These are phyloP conservation scores for Neodiprion pinetum DNA, from an alignment of 1,140 invertebrate genomes.

Conservation along the genomic window DNA sequence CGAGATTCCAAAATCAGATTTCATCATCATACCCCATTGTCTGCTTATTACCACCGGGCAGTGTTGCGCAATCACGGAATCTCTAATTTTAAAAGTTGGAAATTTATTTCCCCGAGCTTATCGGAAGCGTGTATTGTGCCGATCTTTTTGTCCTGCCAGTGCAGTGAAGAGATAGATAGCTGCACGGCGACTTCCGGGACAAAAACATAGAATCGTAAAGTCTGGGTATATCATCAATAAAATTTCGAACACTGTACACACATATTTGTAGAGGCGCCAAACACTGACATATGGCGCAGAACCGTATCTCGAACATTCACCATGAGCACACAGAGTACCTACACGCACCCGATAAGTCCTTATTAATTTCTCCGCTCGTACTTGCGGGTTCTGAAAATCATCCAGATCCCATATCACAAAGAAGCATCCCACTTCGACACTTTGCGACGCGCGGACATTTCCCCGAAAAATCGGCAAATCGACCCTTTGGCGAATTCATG, in stretches of 20 bases:
- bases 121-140: no score
- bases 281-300: constrained; percentile 10
- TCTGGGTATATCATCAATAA: neutral
- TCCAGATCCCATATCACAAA: neutral
- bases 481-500: neutral
- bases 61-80: no score
- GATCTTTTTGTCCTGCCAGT: no score
- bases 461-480: neutral
- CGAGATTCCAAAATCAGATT: no score
- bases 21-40: no score
- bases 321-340: neutral
- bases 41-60: no score
- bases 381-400: neutral
- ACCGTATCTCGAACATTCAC: constrained; percentile 11
- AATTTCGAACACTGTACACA: constrained; percentile 3
- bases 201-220: neutral
- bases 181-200: no score
- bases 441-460: neutral
- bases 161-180: no score
- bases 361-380: constrained; percentile 9
- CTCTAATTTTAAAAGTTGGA: no score
- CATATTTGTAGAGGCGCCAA: neutral
- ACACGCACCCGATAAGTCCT: constrained; percentile 12
- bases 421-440: neutral
- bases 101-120: no score